Evolutionary conservation across 1,140 invertebrate species (phyloP), one percentile per base, ranked within the genome.

Genomic region (Adoxophyes honmai): DNA sequence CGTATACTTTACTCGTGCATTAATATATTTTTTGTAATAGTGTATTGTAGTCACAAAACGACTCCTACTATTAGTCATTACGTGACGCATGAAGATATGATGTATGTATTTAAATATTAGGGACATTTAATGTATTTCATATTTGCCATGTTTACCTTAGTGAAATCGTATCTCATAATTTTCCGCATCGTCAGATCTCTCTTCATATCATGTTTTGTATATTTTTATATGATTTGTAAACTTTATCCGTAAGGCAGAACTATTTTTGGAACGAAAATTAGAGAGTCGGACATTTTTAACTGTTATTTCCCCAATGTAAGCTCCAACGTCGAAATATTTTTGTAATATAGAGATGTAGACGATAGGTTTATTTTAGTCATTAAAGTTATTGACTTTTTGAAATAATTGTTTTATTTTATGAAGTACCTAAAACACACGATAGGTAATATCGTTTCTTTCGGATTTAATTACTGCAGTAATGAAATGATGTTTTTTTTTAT

Each of bases 1-100:
- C 44, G 56, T 54, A 57, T 59, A 57, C 52, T 64, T 55, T 64
- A 42, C 39, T 42, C 15, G 11, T 21, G 10, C 35, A 52, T 33
- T 57, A 28, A 13, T 37, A 44, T 63, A 59, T 63, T 63, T n/a
- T 63, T 63, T 56, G 35, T 59, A 59, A 34, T 59, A 56, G 28
- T 63, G 16, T 56, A 55, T 6, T 33, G 11, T 55, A 14, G 36
- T 53, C 34, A 33, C 60, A 53, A 5, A 52, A 14, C 15, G 6
- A 3, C 21, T 28, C 21, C 21, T 28, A 28, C 6, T 1, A 18
- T 15, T 33, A 21, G 15, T 33, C 28, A 52, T 35, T 34, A 33
- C 21, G 6, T 16, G 15, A 18, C 1, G 18, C 39, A 48, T 28
- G 21, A 48, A 21, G 21, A 48, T 38, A 38, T 38, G 4, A 38